phyloP scores from a whole-genome alignment of 2,888 invertebrate genomes.

The Andrena bucephala region DNA sequence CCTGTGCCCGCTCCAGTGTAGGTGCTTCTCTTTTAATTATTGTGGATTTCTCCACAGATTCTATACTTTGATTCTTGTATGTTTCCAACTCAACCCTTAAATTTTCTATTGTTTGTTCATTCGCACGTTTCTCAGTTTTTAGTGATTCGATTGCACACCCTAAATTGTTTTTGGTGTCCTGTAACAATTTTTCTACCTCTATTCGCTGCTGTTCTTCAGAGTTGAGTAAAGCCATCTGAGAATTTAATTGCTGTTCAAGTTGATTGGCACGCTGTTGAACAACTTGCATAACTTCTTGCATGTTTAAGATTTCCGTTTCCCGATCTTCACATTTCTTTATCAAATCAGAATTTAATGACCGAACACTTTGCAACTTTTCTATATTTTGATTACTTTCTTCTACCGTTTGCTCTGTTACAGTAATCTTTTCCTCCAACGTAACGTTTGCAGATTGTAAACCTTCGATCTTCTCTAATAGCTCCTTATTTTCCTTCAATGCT shows the following conservation, averaged over 20 bases:
- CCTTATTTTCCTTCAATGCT: slow-evolving; percentile 86
- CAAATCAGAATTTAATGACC: slow-evolving; percentile 59
- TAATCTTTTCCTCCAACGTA: slow-evolving; percentile 84
- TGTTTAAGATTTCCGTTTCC: slow-evolving; percentile 86
- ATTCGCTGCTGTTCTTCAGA: slow-evolving; percentile 77
- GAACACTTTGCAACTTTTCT: slow-evolving; percentile 68
- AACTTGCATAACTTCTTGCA: slow-evolving; percentile 84
- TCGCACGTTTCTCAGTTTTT: slow-evolving; percentile 38
- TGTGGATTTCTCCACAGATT: slow-evolving; percentile 11
- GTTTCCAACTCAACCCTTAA: slow-evolving; percentile 67
- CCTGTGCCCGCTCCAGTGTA: slow-evolving; percentile 37
- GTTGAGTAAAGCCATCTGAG: slow-evolving; percentile 82
- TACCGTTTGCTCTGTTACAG: slow-evolving; percentile 73
- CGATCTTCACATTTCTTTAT: slow-evolving; percentile 50
- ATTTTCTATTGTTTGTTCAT: slow-evolving; percentile 45
- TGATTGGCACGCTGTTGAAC: slow-evolving; percentile 85
- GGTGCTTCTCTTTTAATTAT: slow-evolving; percentile 26
- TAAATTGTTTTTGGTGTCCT: slow-evolving; percentile 37
- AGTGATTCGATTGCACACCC: slow-evolving; percentile 75
- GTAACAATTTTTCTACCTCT: slow-evolving; percentile 34
- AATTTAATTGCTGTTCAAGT: slow-evolving; percentile 86
- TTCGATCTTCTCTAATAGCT: slow-evolving; percentile 86
- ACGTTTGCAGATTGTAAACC: slow-evolving; percentile 85
- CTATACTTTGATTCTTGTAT: slow-evolving; percentile 51
- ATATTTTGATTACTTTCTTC: slow-evolving; percentile 59